Base-by-base conservation (phyloP, 1,140 invertebrate species). In the Pinna nobilis region DNA sequence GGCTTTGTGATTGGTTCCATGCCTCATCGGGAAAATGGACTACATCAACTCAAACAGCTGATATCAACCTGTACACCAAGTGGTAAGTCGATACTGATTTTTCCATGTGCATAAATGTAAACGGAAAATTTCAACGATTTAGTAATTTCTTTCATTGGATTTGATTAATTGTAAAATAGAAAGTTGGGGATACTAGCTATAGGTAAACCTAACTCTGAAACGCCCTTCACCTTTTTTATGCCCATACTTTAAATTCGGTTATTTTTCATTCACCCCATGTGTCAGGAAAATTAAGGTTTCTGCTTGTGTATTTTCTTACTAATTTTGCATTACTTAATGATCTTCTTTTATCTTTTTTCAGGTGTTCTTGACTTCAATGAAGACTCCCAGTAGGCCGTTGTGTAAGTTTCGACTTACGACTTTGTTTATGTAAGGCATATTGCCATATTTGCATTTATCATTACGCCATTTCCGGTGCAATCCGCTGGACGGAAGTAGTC, bases 401-500 rank as follows among this genome's bases (percentile, higher is more conserved):
- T 84, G 83, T 84, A 84, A 83, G 82, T 79, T 80, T 41, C 73
- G 74, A 79, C 82, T 83, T 82, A 85, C 81, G 76, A 65, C 59
- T 72, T 61, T 79, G 63, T 57, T 69, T 64, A n/a, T 69, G 84
- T 86, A 86, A 82, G 84, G 83, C 84, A 86, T 85, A 86, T 86
- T 86, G 84, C 81, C 84, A 86, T 84, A n/a, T 77, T 74, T 64
- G 39, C 55, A 49, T 66, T 39, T 70, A 41, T 71, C 44, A 32
- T 44, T 50, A 68, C 65, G 64, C 35, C 35, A 55, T 68, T 51
- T 60, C 49, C 55, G n/a, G 49, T 63, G 66, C 30, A 37, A 55
- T 59, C 59, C 59, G 59, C 65, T 50, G 65, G 65, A 50, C 59
- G 72, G 72, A 68, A 53, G 57, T 35, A 55, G 64, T 23, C 50